phyloP scores from a whole-genome alignment of 2,113 vertebrate species.

The Apteryx owenii region DNA sequence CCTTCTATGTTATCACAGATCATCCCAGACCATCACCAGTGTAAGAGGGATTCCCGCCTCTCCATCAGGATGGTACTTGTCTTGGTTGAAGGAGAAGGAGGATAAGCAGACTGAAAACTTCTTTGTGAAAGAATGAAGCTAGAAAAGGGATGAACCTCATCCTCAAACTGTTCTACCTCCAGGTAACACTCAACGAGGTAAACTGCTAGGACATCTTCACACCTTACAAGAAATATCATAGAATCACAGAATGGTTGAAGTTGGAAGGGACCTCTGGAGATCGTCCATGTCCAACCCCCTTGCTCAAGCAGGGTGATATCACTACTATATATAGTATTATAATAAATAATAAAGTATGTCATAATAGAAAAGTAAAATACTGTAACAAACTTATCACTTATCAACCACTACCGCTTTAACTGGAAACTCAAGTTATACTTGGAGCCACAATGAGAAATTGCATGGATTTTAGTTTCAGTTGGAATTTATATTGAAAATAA shows the following conservation, averaged over 20 bases:
- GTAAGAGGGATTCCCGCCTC: neutral
- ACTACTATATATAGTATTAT: neutral
- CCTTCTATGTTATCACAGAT: neutral
- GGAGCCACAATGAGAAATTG: neutral
- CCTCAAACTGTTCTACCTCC: neutral
- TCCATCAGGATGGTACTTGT: neutral
- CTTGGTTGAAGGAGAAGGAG: neutral
- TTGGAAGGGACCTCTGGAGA: too few relatives aligned
- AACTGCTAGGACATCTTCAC: neutral
- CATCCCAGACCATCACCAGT: neutral
- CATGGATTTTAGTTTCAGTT: neutral
- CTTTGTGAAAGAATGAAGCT: neutral
- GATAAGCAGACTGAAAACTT: neutral
- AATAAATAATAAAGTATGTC: neutral
- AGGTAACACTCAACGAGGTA: neutral
- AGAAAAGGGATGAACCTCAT: neutral
- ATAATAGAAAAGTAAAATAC: neutral
- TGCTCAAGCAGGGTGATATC: neutral
- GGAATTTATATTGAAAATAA: neutral
- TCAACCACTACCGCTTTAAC: neutral
- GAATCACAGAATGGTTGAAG: too few relatives aligned
- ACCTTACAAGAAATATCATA: neutral
- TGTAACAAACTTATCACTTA: neutral
- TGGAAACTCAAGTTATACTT: neutral
- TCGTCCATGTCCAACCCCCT: too few relatives aligned